Conservation (phyloP, 2,797 vertebrate species). For the Eupleurogrammus muticus region DNA sequence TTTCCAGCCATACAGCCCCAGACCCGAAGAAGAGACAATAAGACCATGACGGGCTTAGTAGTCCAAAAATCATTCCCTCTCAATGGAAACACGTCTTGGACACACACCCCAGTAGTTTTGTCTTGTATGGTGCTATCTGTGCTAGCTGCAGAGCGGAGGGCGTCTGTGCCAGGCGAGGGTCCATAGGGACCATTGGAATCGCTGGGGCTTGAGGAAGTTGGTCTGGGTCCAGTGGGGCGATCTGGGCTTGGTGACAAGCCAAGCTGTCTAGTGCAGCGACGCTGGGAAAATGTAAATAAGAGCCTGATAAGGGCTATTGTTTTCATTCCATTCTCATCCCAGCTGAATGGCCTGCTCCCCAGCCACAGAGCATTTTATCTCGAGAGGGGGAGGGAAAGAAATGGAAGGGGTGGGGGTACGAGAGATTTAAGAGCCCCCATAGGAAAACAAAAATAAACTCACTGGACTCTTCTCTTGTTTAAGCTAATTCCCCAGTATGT, state of each 20-base stretch:
- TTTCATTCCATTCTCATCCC: slow-evolving; percentile 91
- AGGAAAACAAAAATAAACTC: slow-evolving; percentile 85
- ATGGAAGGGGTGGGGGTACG: slow-evolving; percentile 62
- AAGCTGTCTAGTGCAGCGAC: slow-evolving; percentile 80
- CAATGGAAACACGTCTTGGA: slow-evolving; percentile 80
- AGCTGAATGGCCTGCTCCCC: slow-evolving; percentile 86
- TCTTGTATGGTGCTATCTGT: slow-evolving; percentile 78
- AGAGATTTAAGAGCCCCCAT: slow-evolving; percentile 81
- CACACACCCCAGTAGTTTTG: slow-evolving; percentile 80
- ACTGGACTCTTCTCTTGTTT: slow-evolving; percentile 75
- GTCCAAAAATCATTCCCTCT: slow-evolving; percentile 73
- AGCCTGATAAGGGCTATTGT: slow-evolving; percentile 90
- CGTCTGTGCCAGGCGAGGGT: slow-evolving; percentile 78
- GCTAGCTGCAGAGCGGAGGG: slow-evolving; percentile 74
- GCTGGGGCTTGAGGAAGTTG: slow-evolving; percentile 80
- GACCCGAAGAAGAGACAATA: slow-evolving; percentile 72
- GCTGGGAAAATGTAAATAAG: slow-evolving; percentile 91
- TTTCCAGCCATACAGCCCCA: slow-evolving; percentile 63
- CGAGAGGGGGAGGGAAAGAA: slow-evolving; percentile 72
- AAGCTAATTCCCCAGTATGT: slow-evolving; percentile 70
- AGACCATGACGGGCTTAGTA: slow-evolving; percentile 74
- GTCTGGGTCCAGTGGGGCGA: slow-evolving; percentile 75
- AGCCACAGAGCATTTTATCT: slow-evolving; percentile 82
- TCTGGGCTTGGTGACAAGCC: slow-evolving; percentile 81
- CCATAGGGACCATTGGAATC: slow-evolving; percentile 79